Evolutionary conservation across 2,113 vertebrate genomes (phyloP).

Genomic region (Rhombomys opimus): DNA sequence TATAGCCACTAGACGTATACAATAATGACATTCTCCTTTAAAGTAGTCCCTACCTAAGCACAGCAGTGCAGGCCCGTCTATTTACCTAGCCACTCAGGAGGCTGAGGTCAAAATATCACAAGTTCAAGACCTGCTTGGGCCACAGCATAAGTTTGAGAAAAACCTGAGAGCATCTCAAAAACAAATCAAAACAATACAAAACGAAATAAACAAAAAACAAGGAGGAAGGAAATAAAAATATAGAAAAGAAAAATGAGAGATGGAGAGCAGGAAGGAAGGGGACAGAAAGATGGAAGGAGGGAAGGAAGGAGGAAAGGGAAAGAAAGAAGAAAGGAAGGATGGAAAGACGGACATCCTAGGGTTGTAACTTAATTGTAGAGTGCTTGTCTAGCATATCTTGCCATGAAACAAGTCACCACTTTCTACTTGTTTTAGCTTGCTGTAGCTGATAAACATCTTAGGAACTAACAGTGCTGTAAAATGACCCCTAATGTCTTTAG

Average conservation of each 20-base stretch:
- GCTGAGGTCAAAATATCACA: neutral
- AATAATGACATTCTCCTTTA: neutral
- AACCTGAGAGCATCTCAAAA: neutral
- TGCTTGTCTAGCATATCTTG: too few relatives aligned
- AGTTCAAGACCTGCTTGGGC: neutral
- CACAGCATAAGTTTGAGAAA: neutral
- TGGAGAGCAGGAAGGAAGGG: neutral
- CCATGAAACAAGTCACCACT: neutral
- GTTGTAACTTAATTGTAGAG: too few relatives aligned
- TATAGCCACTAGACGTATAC: neutral
- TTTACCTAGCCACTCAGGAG: neutral
- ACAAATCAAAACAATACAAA: too few relatives aligned
- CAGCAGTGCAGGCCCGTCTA: neutral
- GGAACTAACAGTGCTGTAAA: neutral
- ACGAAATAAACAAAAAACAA: neutral
- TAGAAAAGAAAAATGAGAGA: neutral
- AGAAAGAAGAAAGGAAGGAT: accelerated
- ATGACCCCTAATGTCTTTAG: neutral
- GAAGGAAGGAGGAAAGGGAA: too few relatives aligned
- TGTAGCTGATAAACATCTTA: neutral
- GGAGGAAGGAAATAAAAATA: neutral
- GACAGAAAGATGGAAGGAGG: too few relatives aligned
- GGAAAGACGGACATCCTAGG: accelerated
- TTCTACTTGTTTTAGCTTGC: neutral
- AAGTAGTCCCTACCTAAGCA: neutral